phyloP scores from a whole-genome alignment of 2,113 vertebrate species.

The Plecturocebus donacophilus region DNA sequence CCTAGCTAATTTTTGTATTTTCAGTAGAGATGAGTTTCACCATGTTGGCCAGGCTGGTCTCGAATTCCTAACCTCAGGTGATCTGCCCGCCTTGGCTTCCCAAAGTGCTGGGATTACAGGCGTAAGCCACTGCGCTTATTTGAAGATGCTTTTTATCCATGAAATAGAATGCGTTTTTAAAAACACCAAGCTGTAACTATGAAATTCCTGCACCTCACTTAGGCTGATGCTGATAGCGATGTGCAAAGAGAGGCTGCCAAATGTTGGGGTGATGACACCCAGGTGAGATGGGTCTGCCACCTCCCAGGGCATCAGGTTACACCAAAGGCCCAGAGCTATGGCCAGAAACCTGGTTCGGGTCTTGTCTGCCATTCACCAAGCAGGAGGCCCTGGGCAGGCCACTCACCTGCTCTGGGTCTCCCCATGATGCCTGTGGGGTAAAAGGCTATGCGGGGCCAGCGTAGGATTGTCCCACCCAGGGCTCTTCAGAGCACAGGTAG shows the following conservation, averaged over 20 bases:
- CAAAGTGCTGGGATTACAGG: too few relatives aligned
- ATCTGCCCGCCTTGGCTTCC: too few relatives aligned
- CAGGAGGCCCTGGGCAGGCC: background rate
- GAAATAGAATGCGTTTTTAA: background rate
- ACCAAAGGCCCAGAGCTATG: background rate
- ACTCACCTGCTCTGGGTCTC: background rate
- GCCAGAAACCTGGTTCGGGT: background rate
- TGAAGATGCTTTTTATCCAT: background rate
- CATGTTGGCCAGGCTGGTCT: too few relatives aligned
- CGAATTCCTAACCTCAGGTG: too few relatives aligned
- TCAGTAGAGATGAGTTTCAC: too few relatives aligned
- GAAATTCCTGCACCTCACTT: background rate
- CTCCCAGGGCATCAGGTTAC: accelerated
- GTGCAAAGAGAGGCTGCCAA: background rate
- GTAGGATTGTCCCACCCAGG: background rate
- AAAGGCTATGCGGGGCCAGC: background rate
- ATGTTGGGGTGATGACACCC: background rate
- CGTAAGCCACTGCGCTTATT: background rate
- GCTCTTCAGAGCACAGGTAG: background rate
- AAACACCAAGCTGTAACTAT: background rate
- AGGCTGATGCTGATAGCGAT: background rate
- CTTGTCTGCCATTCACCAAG: background rate
- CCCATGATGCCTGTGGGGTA: too few relatives aligned
- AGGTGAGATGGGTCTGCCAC: background rate
- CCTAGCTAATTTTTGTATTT: too few relatives aligned